Evolutionary conservation across 2,888 invertebrate genomes (phyloP).

Genomic region (Ornithoptera priamus): DNA sequence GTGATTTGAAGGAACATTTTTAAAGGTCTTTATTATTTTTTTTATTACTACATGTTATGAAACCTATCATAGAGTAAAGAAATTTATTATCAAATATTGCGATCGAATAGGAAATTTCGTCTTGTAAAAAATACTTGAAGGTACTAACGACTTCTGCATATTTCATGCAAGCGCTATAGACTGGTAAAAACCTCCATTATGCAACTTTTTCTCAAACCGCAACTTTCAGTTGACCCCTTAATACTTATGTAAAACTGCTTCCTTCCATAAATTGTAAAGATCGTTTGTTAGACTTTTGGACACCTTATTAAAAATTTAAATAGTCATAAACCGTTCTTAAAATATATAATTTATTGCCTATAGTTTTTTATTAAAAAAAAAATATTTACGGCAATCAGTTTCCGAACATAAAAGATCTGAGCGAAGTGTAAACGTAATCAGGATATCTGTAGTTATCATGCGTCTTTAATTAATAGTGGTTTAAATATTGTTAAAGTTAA

Average conservation of each 20-base stretch:
- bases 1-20: no score
- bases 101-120: constrained; percentile 16
- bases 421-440: constrained; percentile 9
- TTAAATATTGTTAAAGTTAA: neutral
- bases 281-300: constrained; percentile 5
- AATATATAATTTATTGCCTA: neutral
- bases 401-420: neutral
- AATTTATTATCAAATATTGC: constrained; percentile 11
- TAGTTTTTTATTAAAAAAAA: no score
- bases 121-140: constrained; percentile 24
- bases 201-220: constrained; percentile 25
- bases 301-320: neutral
- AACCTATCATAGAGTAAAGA: neutral
- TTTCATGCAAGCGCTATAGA: constrained; percentile 25
- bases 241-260: constrained; percentile 15
- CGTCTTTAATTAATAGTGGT: constrained; percentile 14
- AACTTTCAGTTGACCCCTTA: constrained; percentile 21
- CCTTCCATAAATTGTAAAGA: constrained; percentile 15
- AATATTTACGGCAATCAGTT: no score
- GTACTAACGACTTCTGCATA: constrained; percentile 28
- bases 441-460: constrained; percentile 19
- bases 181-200: constrained; percentile 27
- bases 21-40: no score
- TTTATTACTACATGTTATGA: neutral
- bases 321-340: neutral